Evolutionary conservation across 2,797 vertebrate species (phyloP), one percentile per base, ranked within the genome.

Genomic region (Danio aesculapii): DNA sequence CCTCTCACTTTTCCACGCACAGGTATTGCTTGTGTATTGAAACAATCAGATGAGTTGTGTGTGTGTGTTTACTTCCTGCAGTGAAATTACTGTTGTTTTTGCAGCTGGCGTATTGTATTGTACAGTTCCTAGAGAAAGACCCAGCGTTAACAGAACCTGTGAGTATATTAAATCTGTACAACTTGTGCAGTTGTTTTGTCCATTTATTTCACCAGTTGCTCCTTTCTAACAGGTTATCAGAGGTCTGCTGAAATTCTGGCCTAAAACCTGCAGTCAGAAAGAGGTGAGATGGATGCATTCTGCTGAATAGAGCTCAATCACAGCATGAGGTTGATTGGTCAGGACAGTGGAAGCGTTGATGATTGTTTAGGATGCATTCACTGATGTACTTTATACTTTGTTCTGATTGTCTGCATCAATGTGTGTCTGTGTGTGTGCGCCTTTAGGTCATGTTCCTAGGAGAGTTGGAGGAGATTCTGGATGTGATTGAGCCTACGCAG

Each of bases 101-200:
- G 53, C 90, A 99, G 98, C 92, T 99, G 96, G 97, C 97, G 0
- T 99, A 99, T 95, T 99, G 98, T 94, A 99, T 99, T 97, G 98
- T 99, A 96, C 98, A 99, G 92, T 99, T 99, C 94, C 94, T 99
- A 94, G 98, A 99, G 95, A 99, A 99, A 94, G 98, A 99, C 89
- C 97, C 98, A 82, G 96, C 97, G 84, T 96, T 99, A 93, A 99
- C 98, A 94, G 98, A 99, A 94, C 96, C 97, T 82, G 98, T 99
- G 92, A 95, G 92, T 95, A 4, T 1, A 14, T 0, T 16, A 6
- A 12, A 21, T 41, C 14, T 30, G 30, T 12, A 57, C n/a, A 50
- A 8, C 6, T 4, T 61, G n/a, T 16, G 6, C 2, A 0, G 0
- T 59, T 59, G 47, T 14, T 44, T 2, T 8, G 6, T 17, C 1